Conservation (phyloP, 2,113 vertebrate genomes). For the Ariopsis seemanni region DNA sequence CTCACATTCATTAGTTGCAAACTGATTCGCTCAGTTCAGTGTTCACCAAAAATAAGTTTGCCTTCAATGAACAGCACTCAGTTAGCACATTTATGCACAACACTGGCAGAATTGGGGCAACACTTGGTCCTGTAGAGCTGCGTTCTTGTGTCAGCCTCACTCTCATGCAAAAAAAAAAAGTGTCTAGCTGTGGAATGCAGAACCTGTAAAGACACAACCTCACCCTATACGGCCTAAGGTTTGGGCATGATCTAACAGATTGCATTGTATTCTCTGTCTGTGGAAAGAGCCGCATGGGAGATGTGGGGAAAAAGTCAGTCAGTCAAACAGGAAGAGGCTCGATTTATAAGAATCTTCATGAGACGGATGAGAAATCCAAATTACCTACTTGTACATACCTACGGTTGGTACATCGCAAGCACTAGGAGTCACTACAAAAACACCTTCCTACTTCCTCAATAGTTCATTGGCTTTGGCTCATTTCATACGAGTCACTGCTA, state of each 20-base stretch:
- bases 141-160: not conserved
- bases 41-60: no score
- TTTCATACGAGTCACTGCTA: not conserved
- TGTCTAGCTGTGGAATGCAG: not conserved
- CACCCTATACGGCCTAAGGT: not conserved
- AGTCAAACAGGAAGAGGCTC: not conserved
- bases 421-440: not conserved
- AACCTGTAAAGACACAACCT: constrained; percentile 25
- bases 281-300: not conserved
- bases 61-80: no score
- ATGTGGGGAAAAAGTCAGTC: not conserved
- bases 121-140: not conserved
- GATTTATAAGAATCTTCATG: not conserved
- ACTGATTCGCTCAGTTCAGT: no score
- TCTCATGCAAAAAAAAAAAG: not conserved
- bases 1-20: no score
- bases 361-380: not conserved
- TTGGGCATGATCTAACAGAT: constrained; percentile 21
- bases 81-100: no score
- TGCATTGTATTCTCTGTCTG: not conserved
- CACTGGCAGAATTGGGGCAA: not conserved
- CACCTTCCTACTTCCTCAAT: not conserved
- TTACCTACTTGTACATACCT: not conserved
- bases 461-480: not conserved
- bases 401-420: not conserved